These are phyloP conservation scores for Amphipoea oculea DNA, from an alignment of 2,888 invertebrate species.

Conservation along the genomic window DNA sequence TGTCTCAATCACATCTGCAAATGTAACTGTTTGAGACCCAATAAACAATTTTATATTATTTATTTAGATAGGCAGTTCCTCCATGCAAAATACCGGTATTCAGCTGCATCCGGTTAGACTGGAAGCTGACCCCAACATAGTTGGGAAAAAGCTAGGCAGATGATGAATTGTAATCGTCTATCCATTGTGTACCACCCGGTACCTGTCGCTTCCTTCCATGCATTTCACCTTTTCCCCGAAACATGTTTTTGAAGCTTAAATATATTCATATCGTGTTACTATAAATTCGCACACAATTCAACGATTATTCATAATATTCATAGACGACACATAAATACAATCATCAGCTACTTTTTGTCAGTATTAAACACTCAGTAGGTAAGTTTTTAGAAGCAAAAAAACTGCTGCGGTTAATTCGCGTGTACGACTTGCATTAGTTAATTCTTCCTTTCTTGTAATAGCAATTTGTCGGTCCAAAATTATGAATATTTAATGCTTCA, in stretches of 20 bases:
- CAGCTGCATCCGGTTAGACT: too few relatives aligned
- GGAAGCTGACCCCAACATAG: too few relatives aligned
- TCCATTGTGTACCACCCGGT: background rate
- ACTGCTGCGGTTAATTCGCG: conserved; percentile 37
- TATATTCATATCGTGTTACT: conserved; percentile 19
- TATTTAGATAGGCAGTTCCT: too few relatives aligned
- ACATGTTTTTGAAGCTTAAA: background rate
- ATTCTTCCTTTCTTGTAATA: conserved; percentile 56
- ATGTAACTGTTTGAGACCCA: too few relatives aligned
- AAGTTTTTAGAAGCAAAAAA: conserved; percentile 38
- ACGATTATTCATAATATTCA: conserved; percentile 41
- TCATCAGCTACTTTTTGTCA: conserved; percentile 41
- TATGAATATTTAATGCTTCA: conserved; percentile 25
- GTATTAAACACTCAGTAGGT: background rate
- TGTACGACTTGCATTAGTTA: conserved; percentile 47
- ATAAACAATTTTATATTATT: too few relatives aligned
- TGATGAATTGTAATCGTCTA: background rate
- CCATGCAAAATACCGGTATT: too few relatives aligned
- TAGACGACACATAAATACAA: conserved; percentile 24
- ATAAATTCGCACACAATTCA: conserved; percentile 13
- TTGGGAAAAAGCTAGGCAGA: too few relatives aligned
- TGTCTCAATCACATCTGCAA: too few relatives aligned
- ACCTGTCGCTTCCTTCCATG: background rate
- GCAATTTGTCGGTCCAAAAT: conserved; percentile 33
- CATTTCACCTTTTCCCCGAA: conserved; percentile 20